Percentiles rank a stretch among this genome's conserved stretches.
phyloP scores from a whole-genome alignment of 2,888 invertebrate genomes.

The Microctonus hyperodae region DNA sequence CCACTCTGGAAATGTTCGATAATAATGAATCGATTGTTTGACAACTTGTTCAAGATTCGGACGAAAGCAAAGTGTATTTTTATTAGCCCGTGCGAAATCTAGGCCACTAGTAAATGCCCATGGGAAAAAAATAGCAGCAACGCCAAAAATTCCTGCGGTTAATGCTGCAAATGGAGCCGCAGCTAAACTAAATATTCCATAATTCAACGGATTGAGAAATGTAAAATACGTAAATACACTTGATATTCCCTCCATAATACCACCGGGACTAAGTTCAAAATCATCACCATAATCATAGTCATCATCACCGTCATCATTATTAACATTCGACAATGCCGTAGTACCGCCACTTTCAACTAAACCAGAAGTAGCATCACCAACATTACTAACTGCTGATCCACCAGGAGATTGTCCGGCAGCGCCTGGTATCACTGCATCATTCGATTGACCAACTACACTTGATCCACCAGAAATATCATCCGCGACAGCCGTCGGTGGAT shows the following conservation, averaged over 20 bases:
- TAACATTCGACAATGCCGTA: constrained; percentile 33
- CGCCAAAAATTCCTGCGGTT: constrained; percentile 70
- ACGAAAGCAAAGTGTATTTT: constrained; percentile 39
- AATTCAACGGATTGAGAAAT: constrained; percentile 68
- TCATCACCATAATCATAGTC: constrained; percentile 49
- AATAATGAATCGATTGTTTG: constrained; percentile 45
- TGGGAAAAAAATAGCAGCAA: constrained; percentile 71
- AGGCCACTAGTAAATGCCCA: constrained; percentile 69
- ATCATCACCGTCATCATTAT: constrained; percentile 30
- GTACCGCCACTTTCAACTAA: constrained; percentile 25
- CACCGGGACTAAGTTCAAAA: constrained; percentile 53
- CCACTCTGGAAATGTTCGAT: constrained; percentile 53
- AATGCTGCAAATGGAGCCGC: constrained; percentile 72
- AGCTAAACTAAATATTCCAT: constrained; percentile 68
- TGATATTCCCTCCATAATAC: constrained; percentile 66
- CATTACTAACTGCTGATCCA: constrained; percentile 18
- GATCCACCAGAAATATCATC: constrained; percentile 11
- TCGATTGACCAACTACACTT: constrained; percentile 32
- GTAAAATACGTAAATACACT: constrained; percentile 66
- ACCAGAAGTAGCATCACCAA: constrained; percentile 18
- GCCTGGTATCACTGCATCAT: constrained; percentile 29
- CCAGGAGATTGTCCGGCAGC: constrained; percentile 11
- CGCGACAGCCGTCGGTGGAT: background rate
- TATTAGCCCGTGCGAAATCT: constrained; percentile 48
- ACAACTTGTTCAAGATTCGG: constrained; percentile 50